Evolutionary conservation across 2,113 vertebrate genomes (phyloP).

Genomic region (Leptodactylus fuscus): DNA sequence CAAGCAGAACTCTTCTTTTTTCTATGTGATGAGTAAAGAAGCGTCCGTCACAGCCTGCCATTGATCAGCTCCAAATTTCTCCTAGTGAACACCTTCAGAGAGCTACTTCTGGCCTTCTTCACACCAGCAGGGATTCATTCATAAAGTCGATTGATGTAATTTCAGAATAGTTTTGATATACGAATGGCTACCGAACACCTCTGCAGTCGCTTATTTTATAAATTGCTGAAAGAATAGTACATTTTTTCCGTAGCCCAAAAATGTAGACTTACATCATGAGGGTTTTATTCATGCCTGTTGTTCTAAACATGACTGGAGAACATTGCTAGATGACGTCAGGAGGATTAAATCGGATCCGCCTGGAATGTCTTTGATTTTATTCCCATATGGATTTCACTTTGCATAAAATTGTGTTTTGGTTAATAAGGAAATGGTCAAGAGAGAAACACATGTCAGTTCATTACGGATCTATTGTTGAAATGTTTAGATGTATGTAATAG

Average conservation of each 20-base stretch:
- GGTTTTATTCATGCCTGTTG: neutral
- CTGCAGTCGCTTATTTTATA: too few species aligned
- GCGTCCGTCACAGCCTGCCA: too few species aligned
- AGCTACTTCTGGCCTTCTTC: too few species aligned
- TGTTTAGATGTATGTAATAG: slow-evolving; percentile 17
- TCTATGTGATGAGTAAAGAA: too few species aligned
- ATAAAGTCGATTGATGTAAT: too few species aligned
- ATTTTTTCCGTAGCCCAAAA: neutral
- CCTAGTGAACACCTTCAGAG: too few species aligned
- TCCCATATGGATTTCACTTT: neutral
- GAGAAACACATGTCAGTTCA: slow-evolving; percentile 9
- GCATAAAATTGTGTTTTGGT: neutral
- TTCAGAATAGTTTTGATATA: too few species aligned
- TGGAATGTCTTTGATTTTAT: slow-evolving; percentile 13
- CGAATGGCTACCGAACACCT: too few species aligned
- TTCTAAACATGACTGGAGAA: neutral
- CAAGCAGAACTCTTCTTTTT: too few species aligned
- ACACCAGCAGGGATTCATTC: too few species aligned
- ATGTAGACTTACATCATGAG: neutral
- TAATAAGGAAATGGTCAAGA: neutral
- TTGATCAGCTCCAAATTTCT: too few species aligned
- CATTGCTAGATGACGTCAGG: neutral
- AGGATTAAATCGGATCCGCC: neutral
- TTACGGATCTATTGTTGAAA: neutral
- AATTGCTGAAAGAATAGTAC: too few species aligned